Evolutionary conservation across 2,888 invertebrate species (phyloP).

Genomic region (Acleris sparsana): DNA sequence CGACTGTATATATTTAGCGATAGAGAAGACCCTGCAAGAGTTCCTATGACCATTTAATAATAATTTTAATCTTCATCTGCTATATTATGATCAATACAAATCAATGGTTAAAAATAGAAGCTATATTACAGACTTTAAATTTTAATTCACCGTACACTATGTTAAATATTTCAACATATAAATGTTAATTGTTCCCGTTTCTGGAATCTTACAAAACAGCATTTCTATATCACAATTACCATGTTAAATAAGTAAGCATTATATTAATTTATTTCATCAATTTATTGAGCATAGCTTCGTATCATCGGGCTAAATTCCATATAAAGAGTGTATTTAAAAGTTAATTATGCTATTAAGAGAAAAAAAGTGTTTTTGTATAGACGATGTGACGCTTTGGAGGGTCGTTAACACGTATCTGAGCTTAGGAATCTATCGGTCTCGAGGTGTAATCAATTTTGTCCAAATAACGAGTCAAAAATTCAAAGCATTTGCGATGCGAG

Average conservation of each 20-base stretch:
- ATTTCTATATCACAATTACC: constrained; percentile 28
- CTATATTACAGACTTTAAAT: neutral
- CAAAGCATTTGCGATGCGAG: constrained; percentile 62
- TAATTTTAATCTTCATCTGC: too few species aligned
- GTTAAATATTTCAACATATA: constrained; percentile 10
- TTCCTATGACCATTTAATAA: too few species aligned
- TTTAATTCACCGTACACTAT: constrained; percentile 12
- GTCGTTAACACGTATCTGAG: constrained; percentile 72
- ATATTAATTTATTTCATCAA: constrained; percentile 28
- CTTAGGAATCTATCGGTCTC: constrained; percentile 67
- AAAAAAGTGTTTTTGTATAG: constrained; percentile 64
- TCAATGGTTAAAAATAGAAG: too few species aligned
- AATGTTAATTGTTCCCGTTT: constrained; percentile 31
- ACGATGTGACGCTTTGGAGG: constrained; percentile 61
- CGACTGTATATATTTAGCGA: too few species aligned
- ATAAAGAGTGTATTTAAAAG: constrained; percentile 29
- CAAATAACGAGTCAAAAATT: constrained; percentile 66
- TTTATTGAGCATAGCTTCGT: constrained; percentile 22
- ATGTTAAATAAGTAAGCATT: constrained; percentile 23
- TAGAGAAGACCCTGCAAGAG: too few species aligned
- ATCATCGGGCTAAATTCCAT: constrained; percentile 13
- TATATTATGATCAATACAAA: too few species aligned
- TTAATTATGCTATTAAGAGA: constrained; percentile 72
- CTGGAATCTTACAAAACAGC: constrained; percentile 23
- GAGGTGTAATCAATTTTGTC: constrained; percentile 70